These are phyloP conservation scores for Stegana nigrithorax DNA, from an alignment of 2,888 invertebrate species.

Conservation along the genomic window DNA sequence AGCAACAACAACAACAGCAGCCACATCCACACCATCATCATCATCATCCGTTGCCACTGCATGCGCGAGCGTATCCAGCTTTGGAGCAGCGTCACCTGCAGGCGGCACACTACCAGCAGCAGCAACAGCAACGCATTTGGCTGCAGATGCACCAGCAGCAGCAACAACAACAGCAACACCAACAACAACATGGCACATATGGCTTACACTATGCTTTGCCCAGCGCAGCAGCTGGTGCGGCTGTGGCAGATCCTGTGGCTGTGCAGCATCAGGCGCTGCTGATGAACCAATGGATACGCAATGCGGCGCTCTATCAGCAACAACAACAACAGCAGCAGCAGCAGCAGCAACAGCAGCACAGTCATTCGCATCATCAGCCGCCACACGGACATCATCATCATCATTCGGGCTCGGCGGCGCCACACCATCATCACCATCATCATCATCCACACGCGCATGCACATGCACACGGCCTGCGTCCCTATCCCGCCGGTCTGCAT, in stretches of 20 bases:
- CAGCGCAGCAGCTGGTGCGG: constrained; percentile 32
- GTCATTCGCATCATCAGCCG: constrained; percentile 70
- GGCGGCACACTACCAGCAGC: constrained; percentile 41
- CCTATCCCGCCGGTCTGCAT: constrained; percentile 64
- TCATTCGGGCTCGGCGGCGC: not conserved
- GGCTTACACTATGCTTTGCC: constrained; percentile 31
- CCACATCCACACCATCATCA: constrained; percentile 23
- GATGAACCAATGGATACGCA: constrained; percentile 81
- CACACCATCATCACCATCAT: constrained; percentile 50
- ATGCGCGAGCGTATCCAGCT: constrained; percentile 35
- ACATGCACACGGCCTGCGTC: constrained; percentile 44
- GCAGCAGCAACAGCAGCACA: constrained; percentile 24
- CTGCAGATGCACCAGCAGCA: constrained; percentile 49
- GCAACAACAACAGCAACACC: constrained; percentile 64
- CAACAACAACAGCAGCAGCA: constrained; percentile 45
- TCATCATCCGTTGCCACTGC: constrained; percentile 28
- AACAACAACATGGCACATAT: constrained; percentile 43
- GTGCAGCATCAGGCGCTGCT: constrained; percentile 72
- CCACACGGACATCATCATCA: constrained; percentile 69
- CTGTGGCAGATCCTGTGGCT: constrained; percentile 71
- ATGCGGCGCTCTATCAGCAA: constrained; percentile 77
- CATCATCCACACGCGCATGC: constrained; percentile 36
- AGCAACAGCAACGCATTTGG: constrained; percentile 51
- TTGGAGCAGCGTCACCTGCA: constrained; percentile 36
- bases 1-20: constrained; percentile 9